phyloP scores from a whole-genome alignment of 2,888 invertebrate species.

The Automeris io region DNA sequence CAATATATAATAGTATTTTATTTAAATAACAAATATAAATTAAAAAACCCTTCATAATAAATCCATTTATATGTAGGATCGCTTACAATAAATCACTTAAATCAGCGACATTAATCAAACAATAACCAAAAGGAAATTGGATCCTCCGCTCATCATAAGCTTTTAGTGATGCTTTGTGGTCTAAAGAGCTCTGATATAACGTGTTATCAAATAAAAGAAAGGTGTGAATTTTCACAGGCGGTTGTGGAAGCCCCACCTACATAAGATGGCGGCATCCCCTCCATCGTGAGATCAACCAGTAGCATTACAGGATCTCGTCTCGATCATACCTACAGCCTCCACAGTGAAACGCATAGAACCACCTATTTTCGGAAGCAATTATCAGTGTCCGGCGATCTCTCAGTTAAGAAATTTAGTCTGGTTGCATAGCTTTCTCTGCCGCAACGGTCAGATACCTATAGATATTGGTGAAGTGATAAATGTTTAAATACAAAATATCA shows the following conservation, averaged over 20 bases:
- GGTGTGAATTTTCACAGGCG: conserved; percentile 76
- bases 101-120: conserved; percentile 67
- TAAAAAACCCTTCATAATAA: conserved; percentile 14
- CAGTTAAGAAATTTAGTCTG: conserved; percentile 36
- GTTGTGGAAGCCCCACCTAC: conserved; percentile 59
- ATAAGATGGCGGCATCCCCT: conserved; percentile 71
- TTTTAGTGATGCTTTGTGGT: conserved; percentile 72
- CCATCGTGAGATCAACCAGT: conserved; percentile 53
- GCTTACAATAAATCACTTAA: conserved; percentile 56
- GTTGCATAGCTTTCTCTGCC: conserved; percentile 19
- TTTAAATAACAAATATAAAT: not conserved
- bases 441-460: conserved; percentile 5
- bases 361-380: conserved; percentile 75
- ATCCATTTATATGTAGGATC: conserved; percentile 28
- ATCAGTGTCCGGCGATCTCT: conserved; percentile 45
- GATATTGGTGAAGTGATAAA: conserved; percentile 15
- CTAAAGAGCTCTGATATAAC: conserved; percentile 72
- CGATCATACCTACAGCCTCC: conserved; percentile 61
- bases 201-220: conserved; percentile 76
- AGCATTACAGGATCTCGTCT: conserved; percentile 49
- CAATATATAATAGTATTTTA: too few relatives aligned
- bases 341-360: conserved; percentile 42
- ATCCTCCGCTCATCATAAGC: conserved; percentile 67
- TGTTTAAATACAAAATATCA: conserved; percentile 12
- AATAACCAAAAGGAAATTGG: conserved; percentile 62